Evolutionary conservation across 2,113 vertebrate genomes (phyloP).

Genomic region (Lamprotornis superbus): DNA sequence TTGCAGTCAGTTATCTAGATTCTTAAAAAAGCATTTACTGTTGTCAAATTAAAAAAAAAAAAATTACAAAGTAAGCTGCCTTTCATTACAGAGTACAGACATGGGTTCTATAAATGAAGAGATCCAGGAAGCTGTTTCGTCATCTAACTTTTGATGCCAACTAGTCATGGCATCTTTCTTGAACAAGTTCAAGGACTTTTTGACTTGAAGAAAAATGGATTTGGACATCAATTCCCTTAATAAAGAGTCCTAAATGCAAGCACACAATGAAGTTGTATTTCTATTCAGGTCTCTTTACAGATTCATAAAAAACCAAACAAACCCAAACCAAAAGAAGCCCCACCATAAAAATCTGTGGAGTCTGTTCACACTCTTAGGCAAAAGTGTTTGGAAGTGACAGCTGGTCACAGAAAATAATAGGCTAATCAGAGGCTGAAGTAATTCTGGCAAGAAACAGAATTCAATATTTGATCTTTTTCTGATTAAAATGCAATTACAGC

Average conservation of each 20-base stretch:
- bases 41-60: neutral
- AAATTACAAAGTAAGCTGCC: neutral
- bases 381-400: neutral
- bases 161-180: neutral
- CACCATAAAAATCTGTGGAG: neutral
- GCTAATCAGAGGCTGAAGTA: neutral
- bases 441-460: neutral
- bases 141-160: neutral
- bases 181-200: neutral
- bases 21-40: neutral
- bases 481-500: neutral
- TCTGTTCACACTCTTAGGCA: neutral
- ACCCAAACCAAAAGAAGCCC: neutral
- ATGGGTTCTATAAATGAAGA: neutral
- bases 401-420: neutral
- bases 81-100: neutral
- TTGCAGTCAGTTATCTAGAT: neutral
- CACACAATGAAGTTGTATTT: neutral
- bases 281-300: neutral
- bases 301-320: neutral
- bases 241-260: neutral
- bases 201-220: neutral
- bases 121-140: neutral
- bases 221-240: neutral
- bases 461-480: neutral